Conservation (phyloP, 2,113 vertebrate genomes). For the Dipodomys spectabilis region DNA sequence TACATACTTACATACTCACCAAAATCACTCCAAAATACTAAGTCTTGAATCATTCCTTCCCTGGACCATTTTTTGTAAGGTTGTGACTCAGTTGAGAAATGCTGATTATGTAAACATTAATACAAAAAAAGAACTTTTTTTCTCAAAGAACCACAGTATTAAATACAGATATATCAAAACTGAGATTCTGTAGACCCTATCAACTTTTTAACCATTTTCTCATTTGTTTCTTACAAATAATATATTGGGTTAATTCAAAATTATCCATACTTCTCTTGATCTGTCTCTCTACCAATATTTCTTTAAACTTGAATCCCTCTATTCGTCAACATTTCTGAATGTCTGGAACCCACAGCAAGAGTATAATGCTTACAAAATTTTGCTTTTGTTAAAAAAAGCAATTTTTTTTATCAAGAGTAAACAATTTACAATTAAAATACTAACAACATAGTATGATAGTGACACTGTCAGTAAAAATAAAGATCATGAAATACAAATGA, state of each 20-base stretch:
- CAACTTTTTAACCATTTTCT: neutral
- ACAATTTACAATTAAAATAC: too few species aligned
- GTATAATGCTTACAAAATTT: neutral
- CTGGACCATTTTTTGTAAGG: neutral
- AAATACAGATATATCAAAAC: slow-evolving; percentile 46
- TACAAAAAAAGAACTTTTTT: neutral
- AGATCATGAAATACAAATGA: too few species aligned
- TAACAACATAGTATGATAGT: too few species aligned
- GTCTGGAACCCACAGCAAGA: slow-evolving; percentile 28
- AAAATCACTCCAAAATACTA: neutral
- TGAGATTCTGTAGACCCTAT: neutral
- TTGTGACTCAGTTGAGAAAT: slow-evolving; percentile 5
- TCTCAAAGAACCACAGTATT: neutral
- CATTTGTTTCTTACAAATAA: slow-evolving; percentile 1
- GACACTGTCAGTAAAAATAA: too few species aligned
- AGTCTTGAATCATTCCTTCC: neutral
- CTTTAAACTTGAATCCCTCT: slow-evolving; percentile 24
- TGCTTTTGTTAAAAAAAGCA: too few species aligned
- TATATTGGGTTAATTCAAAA: slow-evolving; percentile 22
- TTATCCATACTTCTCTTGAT: neutral
- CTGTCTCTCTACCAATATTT: slow-evolving; percentile 23
- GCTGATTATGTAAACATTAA: neutral
- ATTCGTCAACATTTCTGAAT: slow-evolving; percentile 21
- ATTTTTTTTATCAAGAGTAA: too few species aligned
- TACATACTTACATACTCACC: neutral